phyloP scores from a whole-genome alignment of 2,797 vertebrate genomes.

The Rhinoraja longicauda region DNA sequence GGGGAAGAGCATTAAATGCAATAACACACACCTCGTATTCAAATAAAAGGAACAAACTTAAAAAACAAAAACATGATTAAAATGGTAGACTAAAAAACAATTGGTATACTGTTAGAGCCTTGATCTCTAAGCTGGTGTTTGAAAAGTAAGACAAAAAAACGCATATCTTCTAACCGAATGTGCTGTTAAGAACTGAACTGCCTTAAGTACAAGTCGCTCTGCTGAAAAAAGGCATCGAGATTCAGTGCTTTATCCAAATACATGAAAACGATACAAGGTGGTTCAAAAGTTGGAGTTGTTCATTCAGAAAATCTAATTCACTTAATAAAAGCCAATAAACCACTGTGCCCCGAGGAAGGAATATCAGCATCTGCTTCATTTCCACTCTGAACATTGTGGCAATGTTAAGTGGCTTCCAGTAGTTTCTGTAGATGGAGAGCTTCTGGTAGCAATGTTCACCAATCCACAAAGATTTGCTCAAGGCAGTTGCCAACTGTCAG shows the following conservation, averaged over 20 bases:
- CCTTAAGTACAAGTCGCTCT: not conserved
- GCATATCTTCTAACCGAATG: not conserved
- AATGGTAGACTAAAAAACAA: not conserved
- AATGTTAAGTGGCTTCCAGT: constrained; percentile 6
- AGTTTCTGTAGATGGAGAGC: not conserved
- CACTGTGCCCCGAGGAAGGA: not conserved
- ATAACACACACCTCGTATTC: too few relatives aligned
- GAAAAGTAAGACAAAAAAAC: constrained; percentile 13
- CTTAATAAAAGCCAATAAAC: not conserved
- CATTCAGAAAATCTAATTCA: constrained; percentile 23
- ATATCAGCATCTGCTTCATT: not conserved
- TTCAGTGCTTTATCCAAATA: not conserved
- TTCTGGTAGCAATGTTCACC: not conserved
- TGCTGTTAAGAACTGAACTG: not conserved
- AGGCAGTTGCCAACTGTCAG: not conserved
- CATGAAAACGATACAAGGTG: not conserved
- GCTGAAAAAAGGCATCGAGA: not conserved
- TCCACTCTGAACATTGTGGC: not conserved
- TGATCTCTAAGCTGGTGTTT: not conserved
- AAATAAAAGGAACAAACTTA: too few relatives aligned
- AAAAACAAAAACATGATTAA: not conserved
- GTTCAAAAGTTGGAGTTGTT: not conserved
- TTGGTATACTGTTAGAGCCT: too few relatives aligned
- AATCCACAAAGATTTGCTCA: not conserved
- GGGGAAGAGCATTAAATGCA: too few relatives aligned